Evolutionary conservation across 2,888 invertebrate genomes (phyloP), one percentile per base, ranked within the genome.

Genomic region (Luperina nickerlii): DNA sequence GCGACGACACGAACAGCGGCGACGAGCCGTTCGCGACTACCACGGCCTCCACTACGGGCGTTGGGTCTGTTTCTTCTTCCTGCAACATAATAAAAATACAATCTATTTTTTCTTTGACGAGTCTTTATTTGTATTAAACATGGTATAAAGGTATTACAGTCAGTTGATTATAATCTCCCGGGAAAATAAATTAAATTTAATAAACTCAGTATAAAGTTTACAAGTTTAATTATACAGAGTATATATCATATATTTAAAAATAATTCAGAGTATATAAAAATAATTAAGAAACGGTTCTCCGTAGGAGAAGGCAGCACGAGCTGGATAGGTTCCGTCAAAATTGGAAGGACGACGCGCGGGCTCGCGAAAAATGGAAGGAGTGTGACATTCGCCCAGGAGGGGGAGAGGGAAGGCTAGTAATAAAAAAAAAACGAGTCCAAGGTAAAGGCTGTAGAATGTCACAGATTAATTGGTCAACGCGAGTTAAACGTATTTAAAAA

Each of bases 11-110:
- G 76, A 73, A 65, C 38, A 75, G 45, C 42, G 74, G 78, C 7
- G 62, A 73, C 5, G 72, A 15, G 0, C 72, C 83, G 54, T 73
- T 73, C 24, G 75, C 67, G 24, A 80, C 86, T 24, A 76, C 85
- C 65, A 82, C 88, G 0, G 78, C 87, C 24, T 81, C 89, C 9
- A 83, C 90, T 24, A 89, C 79, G 76, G 76, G 89, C 88, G 60
- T 83, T 78, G 78, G 80, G 4, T 77, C 88, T 57, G 89, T 81
- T 32, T 91, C 92, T 68, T 91, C 90, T 88, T 91, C 83, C 86
- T 86, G n/a, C 1, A 0, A n/a, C 0, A 15, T 66, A 24, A 38
- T 38, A 42, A 67, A 24, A n/a, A 67, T 42, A 4, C 6, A 7
- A 1, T 65, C 3, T 1, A 6, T 32, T 32, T 2, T 65, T 38